phyloP scores from a whole-genome alignment of 2,797 vertebrate species.

The Sphenodon punctatus region DNA sequence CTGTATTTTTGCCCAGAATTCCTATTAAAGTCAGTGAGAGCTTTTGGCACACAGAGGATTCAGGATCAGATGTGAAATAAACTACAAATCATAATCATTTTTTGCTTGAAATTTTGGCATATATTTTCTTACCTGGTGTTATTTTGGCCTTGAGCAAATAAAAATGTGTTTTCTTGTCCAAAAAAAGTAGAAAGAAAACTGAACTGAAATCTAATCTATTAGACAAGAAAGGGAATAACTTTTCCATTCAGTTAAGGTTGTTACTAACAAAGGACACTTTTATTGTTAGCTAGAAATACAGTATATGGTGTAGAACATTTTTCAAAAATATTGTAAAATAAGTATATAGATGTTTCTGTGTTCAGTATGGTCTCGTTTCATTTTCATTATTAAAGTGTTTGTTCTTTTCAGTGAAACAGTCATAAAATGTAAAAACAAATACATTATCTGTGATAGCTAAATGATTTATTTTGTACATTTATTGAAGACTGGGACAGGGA shows the following conservation, averaged over 20 bases:
- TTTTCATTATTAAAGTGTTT: neutral
- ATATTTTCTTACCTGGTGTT: neutral
- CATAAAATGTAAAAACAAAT: neutral
- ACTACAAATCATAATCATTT: neutral
- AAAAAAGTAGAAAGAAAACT: neutral
- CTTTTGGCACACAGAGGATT: neutral
- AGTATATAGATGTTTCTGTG: neutral
- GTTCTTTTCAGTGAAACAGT: neutral
- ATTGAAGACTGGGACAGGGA: conserved; percentile 95
- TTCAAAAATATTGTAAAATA: neutral
- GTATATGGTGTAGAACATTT: neutral
- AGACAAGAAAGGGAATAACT: neutral
- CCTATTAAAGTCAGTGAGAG: neutral
- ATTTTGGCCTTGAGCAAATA: neutral
- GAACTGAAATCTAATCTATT: neutral
- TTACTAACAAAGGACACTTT: neutral
- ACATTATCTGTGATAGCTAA: neutral
- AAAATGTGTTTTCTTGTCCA: neutral
- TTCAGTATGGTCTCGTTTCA: neutral
- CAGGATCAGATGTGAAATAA: neutral
- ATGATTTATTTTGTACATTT: conserved; percentile 12
- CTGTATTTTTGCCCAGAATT: neutral
- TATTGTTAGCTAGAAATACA: neutral
- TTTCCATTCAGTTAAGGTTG: neutral
- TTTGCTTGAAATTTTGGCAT: neutral